Evolutionary conservation across 2,888 invertebrate genomes (phyloP).

Genomic region (Siphonodentalium dalli): DNA sequence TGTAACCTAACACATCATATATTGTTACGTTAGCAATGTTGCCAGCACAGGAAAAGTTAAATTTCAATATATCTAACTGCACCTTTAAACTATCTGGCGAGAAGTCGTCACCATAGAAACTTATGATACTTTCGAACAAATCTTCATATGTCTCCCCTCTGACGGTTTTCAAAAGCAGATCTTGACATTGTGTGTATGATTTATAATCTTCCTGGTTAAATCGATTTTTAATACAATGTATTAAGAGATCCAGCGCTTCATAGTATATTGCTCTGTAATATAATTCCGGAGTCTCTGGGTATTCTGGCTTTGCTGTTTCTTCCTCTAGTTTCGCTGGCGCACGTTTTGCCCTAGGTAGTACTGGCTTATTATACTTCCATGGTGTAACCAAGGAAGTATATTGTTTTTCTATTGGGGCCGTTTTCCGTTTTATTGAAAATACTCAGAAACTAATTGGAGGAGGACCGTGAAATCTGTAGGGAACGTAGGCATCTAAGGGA

Average conservation of each 20-base stretch:
- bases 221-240: conserved; percentile 11
- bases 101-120: background rate
- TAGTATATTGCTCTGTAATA: conserved; percentile 16
- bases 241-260: conserved; percentile 19
- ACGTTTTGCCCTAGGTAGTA: too few species aligned
- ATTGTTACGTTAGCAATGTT: too few species aligned
- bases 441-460: too few species aligned
- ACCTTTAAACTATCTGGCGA: conserved; percentile 2
- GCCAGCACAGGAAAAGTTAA: too few species aligned
- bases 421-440: too few species aligned
- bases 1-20: background rate
- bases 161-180: conserved; percentile 18
- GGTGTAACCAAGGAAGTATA: too few species aligned
- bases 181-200: conserved; percentile 10
- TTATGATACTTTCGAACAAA: background rate
- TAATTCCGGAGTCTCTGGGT: conserved; percentile 6
- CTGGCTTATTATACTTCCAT: too few species aligned
- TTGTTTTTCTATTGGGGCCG: too few species aligned
- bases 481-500: too few species aligned
- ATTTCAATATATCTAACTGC: conserved; percentile 1
- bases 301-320: conserved; percentile 6
- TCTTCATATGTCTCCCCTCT: background rate
- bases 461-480: too few species aligned
- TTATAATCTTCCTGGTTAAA: conserved; percentile 22
- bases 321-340: conserved; percentile 2